phyloP scores from a whole-genome alignment of 2,797 vertebrate genomes.

The Scyliorhinus canicula region DNA sequence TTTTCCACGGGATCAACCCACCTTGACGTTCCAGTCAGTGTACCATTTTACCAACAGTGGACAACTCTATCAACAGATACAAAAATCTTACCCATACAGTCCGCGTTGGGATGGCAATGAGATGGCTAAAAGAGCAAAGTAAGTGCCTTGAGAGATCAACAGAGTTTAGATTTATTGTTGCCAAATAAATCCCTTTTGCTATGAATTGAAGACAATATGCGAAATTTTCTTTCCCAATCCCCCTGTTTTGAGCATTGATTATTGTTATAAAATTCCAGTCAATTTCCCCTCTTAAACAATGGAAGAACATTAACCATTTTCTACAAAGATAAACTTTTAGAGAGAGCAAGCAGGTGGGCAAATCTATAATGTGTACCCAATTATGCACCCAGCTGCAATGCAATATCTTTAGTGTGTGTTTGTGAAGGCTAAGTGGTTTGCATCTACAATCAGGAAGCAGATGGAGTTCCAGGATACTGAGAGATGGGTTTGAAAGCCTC shows the following conservation, averaged over 20 bases:
- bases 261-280: background rate
- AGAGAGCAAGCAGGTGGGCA: conserved; percentile 14
- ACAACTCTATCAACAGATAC: conserved; percentile 91
- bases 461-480: conserved; percentile 21
- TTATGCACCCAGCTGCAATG: background rate
- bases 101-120: conserved; percentile 98
- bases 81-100: conserved; percentile 96
- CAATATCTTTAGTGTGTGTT: background rate
- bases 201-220: background rate
- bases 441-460: background rate
- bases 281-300: background rate
- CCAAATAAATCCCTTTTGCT: background rate
- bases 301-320: background rate
- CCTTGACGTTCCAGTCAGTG: conserved; percentile 91
- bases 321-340: background rate
- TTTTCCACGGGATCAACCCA: conserved; percentile 93
- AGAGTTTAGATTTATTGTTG: background rate
- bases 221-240: background rate
- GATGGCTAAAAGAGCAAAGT: conserved; percentile 99
- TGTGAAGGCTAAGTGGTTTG: background rate
- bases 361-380: background rate
- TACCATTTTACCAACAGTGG: conserved; percentile 97
- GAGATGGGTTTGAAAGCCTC: background rate
- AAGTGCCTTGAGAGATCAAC: conserved; percentile 54
- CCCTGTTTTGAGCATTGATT: background rate